Evolutionary conservation across 2,113 vertebrate genomes (phyloP).

Genomic region (Smithornis capensis): DNA sequence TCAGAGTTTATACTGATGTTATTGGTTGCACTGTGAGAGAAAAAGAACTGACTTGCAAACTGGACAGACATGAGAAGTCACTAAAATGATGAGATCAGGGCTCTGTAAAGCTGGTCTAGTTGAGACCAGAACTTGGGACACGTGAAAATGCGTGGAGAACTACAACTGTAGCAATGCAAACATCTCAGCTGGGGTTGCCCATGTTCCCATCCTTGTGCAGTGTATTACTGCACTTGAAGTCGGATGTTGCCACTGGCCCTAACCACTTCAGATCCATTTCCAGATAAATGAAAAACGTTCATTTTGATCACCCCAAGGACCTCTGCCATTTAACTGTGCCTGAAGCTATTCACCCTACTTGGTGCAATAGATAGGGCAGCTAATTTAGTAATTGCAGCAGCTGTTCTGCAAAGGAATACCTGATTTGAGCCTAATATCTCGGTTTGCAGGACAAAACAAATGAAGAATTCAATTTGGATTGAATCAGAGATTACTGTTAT

Average conservation of each 20-base stretch:
- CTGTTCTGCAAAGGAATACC: not conserved
- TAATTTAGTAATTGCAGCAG: not conserved
- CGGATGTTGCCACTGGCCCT: not conserved
- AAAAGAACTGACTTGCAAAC: not conserved
- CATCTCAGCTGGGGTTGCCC: not conserved
- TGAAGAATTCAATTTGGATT: not conserved
- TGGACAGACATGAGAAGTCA: not conserved
- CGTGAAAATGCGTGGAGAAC: not conserved
- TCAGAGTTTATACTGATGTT: not conserved
- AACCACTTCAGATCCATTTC: fast-evolving
- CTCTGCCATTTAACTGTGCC: not conserved
- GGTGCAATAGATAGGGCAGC: not conserved
- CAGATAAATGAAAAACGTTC: not conserved
- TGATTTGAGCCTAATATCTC: not conserved
- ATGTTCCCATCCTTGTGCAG: fast-evolving
- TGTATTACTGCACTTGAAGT: not conserved
- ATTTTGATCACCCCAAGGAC: not conserved
- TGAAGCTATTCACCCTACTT: not conserved
- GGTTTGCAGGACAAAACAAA: not conserved
- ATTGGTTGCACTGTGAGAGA: not conserved
- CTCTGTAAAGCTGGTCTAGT: not conserved
- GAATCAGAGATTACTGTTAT: not conserved
- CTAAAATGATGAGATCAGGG: not conserved
- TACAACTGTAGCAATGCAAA: not conserved
- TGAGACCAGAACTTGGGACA: not conserved